These are phyloP conservation scores for Netelia melanura DNA, from an alignment of 2,888 invertebrate species.

Conservation along the genomic window DNA sequence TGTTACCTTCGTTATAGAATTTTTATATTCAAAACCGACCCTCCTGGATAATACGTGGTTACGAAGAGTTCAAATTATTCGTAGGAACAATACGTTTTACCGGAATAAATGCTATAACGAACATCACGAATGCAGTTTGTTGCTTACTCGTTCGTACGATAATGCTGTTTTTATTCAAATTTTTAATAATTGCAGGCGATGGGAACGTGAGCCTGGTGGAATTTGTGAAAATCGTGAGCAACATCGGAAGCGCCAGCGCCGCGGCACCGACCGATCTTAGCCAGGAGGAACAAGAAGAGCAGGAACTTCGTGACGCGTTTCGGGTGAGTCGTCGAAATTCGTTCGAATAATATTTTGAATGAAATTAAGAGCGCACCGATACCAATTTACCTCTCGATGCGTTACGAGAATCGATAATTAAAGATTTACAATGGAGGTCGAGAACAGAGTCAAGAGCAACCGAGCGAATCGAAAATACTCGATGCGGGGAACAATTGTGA, in stretches of 20 bases:
- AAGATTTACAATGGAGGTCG: neutral
- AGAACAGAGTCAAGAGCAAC: neutral
- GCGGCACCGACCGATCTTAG: constrained; percentile 88
- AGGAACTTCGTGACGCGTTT: constrained; percentile 94
- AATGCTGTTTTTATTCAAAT: neutral
- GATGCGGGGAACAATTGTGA: neutral
- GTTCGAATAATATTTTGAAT: constrained; percentile 10
- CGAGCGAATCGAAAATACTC: constrained; percentile 24
- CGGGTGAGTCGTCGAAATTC: constrained; percentile 86
- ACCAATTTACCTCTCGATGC: constrained; percentile 11
- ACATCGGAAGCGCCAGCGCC: constrained; percentile 88
- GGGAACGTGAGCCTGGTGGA: constrained; percentile 96
- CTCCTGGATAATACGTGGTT: neutral
- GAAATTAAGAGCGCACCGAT: constrained; percentile 22
- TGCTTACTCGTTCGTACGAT: neutral
- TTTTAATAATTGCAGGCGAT: constrained; percentile 87
- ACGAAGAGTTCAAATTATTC: neutral
- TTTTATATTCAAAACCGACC: constrained; percentile 10
- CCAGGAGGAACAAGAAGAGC: constrained; percentile 93
- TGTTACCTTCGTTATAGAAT: constrained; percentile 40
- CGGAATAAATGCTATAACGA: neutral
- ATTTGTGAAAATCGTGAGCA: constrained; percentile 93
- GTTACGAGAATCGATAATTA: constrained; percentile 19
- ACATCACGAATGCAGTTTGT: neutral
- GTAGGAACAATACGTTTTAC: neutral